These are phyloP conservation scores for Luperina testacea DNA, from an alignment of 2,888 invertebrate species.

Conservation along the genomic window DNA sequence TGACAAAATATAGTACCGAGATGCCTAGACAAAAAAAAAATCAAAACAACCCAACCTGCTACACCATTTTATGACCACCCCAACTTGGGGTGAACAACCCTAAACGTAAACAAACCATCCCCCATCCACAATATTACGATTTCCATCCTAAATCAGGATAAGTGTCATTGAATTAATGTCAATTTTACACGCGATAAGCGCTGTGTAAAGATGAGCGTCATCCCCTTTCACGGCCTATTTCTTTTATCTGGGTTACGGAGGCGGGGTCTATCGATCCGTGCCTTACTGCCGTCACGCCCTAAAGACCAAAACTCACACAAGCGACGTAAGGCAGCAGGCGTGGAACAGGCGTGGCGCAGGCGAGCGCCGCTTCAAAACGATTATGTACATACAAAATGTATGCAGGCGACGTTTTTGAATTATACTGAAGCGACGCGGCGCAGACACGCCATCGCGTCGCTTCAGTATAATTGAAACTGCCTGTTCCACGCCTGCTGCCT, in stretches of 20 bases:
- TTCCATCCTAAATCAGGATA: constrained; percentile 44
- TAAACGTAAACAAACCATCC: constrained; percentile 34
- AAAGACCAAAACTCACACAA: too few species aligned
- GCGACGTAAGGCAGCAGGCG: too few species aligned
- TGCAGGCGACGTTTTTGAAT: too few species aligned
- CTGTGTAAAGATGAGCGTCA: constrained; percentile 17
- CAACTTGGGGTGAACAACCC: constrained; percentile 25
- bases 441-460: too few species aligned
- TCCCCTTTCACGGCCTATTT: constrained; percentile 55
- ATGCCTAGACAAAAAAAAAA: background rate
- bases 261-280: constrained; percentile 41
- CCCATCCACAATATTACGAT: constrained; percentile 22
- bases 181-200: constrained; percentile 50
- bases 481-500: too few species aligned
- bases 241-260: constrained; percentile 57
- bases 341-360: too few species aligned
- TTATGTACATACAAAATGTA: too few species aligned
- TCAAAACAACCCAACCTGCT: background rate
- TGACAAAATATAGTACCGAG: background rate
- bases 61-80: background rate
- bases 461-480: too few species aligned
- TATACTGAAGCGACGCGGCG: too few species aligned
- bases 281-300: constrained; percentile 22
- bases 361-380: too few species aligned
- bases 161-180: constrained; percentile 43